Percentiles rank a stretch among this genome's conserved stretches.
Evolutionary conservation across 2,113 vertebrate species (phyloP).

Genomic region (Sebastes fasciatus): DNA sequence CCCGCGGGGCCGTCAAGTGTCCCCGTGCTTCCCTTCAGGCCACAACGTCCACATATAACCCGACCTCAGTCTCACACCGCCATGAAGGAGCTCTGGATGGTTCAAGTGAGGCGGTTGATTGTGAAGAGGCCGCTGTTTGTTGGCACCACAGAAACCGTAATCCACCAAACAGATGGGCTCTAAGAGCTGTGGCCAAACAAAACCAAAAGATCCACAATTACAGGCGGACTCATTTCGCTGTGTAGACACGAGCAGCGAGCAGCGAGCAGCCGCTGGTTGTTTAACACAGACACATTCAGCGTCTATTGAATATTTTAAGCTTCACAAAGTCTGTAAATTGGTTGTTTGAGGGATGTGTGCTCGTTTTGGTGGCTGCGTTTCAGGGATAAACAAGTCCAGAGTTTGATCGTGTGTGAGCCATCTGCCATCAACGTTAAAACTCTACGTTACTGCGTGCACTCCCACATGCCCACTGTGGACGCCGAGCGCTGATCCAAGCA

Average conservation of each 20-base stretch:
- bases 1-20: not conserved
- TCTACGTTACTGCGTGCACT: too few relatives aligned
- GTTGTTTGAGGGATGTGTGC: slow-evolving; percentile 27
- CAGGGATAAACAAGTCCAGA: slow-evolving; percentile 20
- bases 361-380: slow-evolving; percentile 5
- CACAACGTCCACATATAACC: not conserved
- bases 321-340: slow-evolving; percentile 21
- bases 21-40: too few relatives aligned
- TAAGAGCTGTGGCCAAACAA: slow-evolving; percentile 38
- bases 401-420: not conserved
- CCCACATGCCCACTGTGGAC: not conserved
- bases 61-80: not conserved
- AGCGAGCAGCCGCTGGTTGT: slow-evolving; percentile 12
- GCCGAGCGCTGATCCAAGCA: not conserved
- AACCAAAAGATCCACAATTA: slow-evolving; percentile 16
- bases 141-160: slow-evolving; percentile 32
- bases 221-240: slow-evolving; percentile 8
- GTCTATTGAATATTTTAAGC: slow-evolving; percentile 31
- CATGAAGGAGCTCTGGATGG: not conserved
- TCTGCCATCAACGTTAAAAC: not conserved
- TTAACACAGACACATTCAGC: not conserved
- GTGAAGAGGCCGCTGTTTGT: slow-evolving; percentile 49
- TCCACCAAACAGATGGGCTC: slow-evolving; percentile 61
- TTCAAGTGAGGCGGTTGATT: slow-evolving; percentile 47
- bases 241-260: slow-evolving; percentile 17